Conservation (phyloP, 2,888 invertebrate species). For the Labia minor region DNA sequence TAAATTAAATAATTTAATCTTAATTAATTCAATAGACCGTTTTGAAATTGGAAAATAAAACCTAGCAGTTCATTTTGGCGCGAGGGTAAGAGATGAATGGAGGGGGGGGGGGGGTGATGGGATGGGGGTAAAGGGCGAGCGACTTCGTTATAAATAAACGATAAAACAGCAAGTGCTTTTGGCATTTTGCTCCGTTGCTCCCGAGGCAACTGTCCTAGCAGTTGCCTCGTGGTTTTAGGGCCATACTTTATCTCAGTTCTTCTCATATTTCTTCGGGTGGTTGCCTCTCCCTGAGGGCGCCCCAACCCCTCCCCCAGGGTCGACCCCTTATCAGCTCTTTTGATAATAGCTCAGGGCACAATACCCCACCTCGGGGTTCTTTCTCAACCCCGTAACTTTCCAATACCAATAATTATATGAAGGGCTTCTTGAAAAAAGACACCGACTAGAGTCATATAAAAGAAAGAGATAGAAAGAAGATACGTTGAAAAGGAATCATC, state of each 20-base stretch:
- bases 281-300: not conserved
- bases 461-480: not conserved
- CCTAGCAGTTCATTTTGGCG: not conserved
- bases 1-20: too few species aligned
- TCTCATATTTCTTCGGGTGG: constrained; percentile 13
- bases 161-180: constrained; percentile 13
- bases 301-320: not conserved
- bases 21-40: too few species aligned
- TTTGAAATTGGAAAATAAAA: not conserved
- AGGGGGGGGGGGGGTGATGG: not conserved
- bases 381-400: not conserved
- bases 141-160: constrained; percentile 7
- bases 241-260: constrained; percentile 8
- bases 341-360: constrained; percentile 8
- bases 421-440: not conserved
- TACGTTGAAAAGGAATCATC: not conserved
- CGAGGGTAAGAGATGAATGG: not conserved
- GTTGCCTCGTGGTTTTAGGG: not conserved
- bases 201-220: not conserved
- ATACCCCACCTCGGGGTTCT: not conserved
- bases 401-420: constrained; percentile 13
- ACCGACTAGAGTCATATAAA: constrained; percentile 7
- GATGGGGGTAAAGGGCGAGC: not conserved
- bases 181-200: not conserved
- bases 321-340: not conserved